Conservation (phyloP, 2,888 invertebrate species). For the Hyposoter didymator region DNA sequence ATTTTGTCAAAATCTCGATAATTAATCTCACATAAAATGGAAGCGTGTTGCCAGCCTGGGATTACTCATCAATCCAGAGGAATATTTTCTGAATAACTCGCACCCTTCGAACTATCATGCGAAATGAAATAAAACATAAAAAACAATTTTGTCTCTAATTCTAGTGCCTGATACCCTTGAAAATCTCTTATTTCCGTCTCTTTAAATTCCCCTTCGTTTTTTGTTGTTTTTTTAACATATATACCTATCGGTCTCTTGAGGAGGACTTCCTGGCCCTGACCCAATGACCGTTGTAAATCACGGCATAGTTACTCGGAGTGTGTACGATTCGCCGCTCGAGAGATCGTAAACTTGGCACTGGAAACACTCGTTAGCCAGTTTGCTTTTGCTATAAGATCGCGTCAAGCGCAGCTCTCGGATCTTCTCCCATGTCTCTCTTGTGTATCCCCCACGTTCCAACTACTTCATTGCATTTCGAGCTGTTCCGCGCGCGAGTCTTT, state of each 20-base stretch:
- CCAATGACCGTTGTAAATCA: slow-evolving; percentile 76
- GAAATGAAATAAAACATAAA: not conserved
- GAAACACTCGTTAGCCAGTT: slow-evolving; percentile 69
- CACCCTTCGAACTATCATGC: not conserved
- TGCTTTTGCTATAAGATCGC: slow-evolving; percentile 59
- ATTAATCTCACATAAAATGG: not conserved
- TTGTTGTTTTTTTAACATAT: not conserved
- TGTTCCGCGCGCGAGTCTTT: slow-evolving; percentile 20
- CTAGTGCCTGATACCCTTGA: slow-evolving; percentile 31
- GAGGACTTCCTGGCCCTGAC: slow-evolving; percentile 70
- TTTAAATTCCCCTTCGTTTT: slow-evolving; percentile 1
- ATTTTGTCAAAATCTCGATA: not conserved
- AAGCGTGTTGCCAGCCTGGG: not conserved
- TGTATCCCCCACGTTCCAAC: slow-evolving; percentile 22
- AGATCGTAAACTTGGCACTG: slow-evolving; percentile 73
- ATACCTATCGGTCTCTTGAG: slow-evolving; percentile 52
- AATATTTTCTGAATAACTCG: not conserved
- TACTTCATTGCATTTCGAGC: slow-evolving; percentile 45
- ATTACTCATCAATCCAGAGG: not conserved
- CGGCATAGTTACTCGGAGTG: slow-evolving; percentile 35
- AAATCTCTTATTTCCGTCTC: slow-evolving; percentile 39
- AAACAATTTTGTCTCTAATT: not conserved
- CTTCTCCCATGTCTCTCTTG: slow-evolving; percentile 42
- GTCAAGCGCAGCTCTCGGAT: slow-evolving; percentile 57
- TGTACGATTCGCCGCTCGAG: slow-evolving; percentile 64